phyloP scores from a whole-genome alignment of 2,113 vertebrate species.

The Ellobius talpinus region DNA sequence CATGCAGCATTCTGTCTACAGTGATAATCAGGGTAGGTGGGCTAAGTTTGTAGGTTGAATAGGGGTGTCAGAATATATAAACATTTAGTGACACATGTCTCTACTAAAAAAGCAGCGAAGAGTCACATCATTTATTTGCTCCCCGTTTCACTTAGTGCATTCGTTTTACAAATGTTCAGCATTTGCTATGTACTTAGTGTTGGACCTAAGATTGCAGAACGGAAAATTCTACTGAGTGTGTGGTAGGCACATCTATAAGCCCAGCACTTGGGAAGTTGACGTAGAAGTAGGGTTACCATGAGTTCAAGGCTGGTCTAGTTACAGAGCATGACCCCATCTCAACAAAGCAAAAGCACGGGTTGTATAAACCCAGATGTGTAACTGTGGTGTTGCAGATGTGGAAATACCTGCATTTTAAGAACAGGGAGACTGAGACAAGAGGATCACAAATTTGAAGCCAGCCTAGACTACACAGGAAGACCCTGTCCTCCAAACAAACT shows the following conservation, averaged over 20 bases:
- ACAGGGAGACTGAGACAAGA: background rate
- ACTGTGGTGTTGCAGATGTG: background rate
- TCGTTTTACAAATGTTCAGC: slow-evolving; percentile 11
- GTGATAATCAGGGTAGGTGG: background rate
- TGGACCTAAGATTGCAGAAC: background rate
- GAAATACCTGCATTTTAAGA: background rate
- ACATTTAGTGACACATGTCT: slow-evolving; percentile 26
- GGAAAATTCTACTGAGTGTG: background rate
- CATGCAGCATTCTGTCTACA: background rate
- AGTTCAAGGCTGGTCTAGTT: background rate
- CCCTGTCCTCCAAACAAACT: background rate
- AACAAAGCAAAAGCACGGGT: background rate
- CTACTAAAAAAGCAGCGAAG: slow-evolving; percentile 1
- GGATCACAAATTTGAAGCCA: background rate
- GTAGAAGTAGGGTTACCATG: too few species aligned
- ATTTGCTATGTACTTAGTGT: background rate
- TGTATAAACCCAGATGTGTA: background rate
- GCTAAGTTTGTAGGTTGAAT: background rate
- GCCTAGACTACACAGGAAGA: background rate
- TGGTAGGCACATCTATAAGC: background rate
- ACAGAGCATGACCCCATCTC: background rate
- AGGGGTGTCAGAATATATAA: background rate
- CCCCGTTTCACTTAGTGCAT: background rate
- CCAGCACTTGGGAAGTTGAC: background rate
- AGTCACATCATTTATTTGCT: background rate